Base-by-base conservation (phyloP, 2,113 vertebrate species). In the Seriola quinqueradiata region DNA sequence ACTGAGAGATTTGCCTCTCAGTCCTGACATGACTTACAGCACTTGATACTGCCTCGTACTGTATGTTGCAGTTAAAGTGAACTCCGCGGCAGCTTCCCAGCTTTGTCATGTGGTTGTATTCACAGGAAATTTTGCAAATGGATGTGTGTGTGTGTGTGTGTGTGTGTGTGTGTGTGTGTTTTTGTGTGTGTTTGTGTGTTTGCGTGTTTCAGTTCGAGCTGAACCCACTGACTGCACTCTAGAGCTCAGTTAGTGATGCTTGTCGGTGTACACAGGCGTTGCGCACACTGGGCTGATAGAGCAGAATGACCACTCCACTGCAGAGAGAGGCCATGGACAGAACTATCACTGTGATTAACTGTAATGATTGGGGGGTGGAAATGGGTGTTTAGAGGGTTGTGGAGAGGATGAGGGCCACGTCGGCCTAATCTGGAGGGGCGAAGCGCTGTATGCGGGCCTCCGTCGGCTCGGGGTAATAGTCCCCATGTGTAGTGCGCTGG, bases 401-500 rank as follows among this genome's bases (percentile, higher is more conserved):
- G 79, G 84, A 91, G 82, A 89, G 88, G 88, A 90, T 91, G 84
- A 89, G 86, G 79, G 90, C 81, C 77, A 72, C 16, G 52, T 77
- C 68, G 72, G 89, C 85, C 79, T 88, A 83, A 90, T 90, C 83
- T 86, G 70, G 79, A 89, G 91, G 84, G 88, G 82, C 79, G 69
- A 82, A 77, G 28, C 38, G 78, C 79, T 60, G 61, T 81, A 80
- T 79, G 82, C 77, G 58, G 80, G 84, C 86, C 75, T 83, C 76
- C 36, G 81, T 64, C 60, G 64, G 66, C 83, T 83, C 21, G 80
- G 90, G 90, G 85, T 95, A 95, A 95, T 95, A 84, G 91, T 91
- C 92, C 93, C 94, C 94, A 95, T 95, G 93, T 95, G 94, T 92
- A 88, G 92, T 86, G 71, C 63, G 46, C 89, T 36, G 76, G 90